Base-by-base conservation (phyloP, 64 coral and sea anemone genomes). In the Dendronephthya gigantea region DNA sequence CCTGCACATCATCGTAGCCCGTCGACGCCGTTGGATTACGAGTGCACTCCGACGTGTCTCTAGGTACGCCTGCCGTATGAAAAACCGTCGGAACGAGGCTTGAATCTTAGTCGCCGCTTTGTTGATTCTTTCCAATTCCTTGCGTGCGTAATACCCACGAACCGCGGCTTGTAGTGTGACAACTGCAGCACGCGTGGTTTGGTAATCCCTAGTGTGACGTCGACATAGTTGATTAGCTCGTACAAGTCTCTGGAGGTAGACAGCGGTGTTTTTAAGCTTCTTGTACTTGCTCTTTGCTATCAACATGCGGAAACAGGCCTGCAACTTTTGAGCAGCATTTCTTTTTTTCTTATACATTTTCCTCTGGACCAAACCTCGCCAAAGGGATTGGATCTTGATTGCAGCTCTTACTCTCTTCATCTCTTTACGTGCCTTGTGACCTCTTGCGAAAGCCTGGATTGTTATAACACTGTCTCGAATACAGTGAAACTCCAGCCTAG, bases 321-420 rank as follows among this genome's bases (percentile, higher is more conserved):
- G 94, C 14, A 97, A 38, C 39, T 39, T 83, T 56, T 91, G 28
- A 14, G 30, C 41, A 1, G 94, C 87, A 11, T 41, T 45, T 70
- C 70, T 91, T 25, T 49, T 84, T 37, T 36, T 69, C 16, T 84
- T 47, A 50, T 87, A 97, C 7, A 6, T 40, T 7, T 29, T 65
- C 70, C 83, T 91, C 58, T 34, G 40, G 6, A 75, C 8, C 9
- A 83, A 37, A 22, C 89, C 48, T 84, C 82, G 90, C 52, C 87
- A 81, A 23, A 58, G 33, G 15, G 92, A 88, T 49, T 97, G 94
- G 13, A 97, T 90, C 65, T 83, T 74, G 40, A 92, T 29, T 11
- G 83, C 88, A 22, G 91, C 91, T 39, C 37, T 79, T 39, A 5
- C 32, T 79, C 72, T 79, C 32, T 39, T 36, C 6, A 79, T 33